Conservation (phyloP, 2,797 vertebrate genomes). For the Siniperca undulata region DNA sequence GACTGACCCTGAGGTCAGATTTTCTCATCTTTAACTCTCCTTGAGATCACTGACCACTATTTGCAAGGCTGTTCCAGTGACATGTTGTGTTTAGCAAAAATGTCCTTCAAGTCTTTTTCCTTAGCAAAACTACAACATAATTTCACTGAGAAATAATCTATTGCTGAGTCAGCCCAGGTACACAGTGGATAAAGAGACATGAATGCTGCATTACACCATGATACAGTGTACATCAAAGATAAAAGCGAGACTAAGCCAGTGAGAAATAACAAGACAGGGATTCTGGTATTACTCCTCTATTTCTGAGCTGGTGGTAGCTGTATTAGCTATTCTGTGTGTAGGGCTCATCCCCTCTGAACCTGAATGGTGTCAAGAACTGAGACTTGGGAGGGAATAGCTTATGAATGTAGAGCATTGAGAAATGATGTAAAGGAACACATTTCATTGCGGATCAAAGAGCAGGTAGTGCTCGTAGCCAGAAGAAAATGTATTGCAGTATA, state of each 20-base stretch:
- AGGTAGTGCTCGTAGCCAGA: conserved; percentile 20
- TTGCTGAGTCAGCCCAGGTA: conserved; percentile 70
- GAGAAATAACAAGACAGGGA: conserved; percentile 71
- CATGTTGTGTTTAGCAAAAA: background rate
- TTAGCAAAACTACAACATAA: conserved; percentile 29
- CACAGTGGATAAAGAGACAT: conserved; percentile 68
- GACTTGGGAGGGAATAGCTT: conserved; percentile 53
- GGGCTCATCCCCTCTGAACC: conserved; percentile 57
- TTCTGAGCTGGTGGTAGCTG: conserved; percentile 55
- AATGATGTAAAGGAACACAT: conserved; percentile 41
- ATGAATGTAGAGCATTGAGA: conserved; percentile 53
- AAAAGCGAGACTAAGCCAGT: conserved; percentile 68
- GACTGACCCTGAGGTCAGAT: background rate
- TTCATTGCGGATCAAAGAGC: conserved; percentile 40
- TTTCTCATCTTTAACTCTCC: conserved; percentile 16
- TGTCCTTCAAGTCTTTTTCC: conserved; percentile 15
- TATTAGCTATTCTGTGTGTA: conserved; percentile 71
- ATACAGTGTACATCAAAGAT: conserved; percentile 68
- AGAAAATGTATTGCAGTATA: conserved; percentile 19
- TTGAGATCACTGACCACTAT: background rate
- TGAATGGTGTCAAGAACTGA: conserved; percentile 56
- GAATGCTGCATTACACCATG: conserved; percentile 64
- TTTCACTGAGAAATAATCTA: conserved; percentile 34
- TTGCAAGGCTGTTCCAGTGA: conserved; percentile 7
- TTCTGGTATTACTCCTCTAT: conserved; percentile 55